Evolutionary conservation across 2,888 invertebrate genomes (phyloP).

Genomic region (Plusia festucae): DNA sequence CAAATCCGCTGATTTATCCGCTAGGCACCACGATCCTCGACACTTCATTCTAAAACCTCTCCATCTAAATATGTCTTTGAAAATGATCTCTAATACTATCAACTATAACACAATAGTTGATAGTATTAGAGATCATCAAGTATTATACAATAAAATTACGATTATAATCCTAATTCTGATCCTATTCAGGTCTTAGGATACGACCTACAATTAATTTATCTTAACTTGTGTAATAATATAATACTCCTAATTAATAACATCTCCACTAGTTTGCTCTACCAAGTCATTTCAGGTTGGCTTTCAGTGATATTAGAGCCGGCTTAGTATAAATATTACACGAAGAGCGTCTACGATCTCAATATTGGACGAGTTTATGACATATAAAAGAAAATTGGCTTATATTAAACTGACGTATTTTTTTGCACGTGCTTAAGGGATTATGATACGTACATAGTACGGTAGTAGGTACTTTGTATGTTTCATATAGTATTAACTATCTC

Average conservation of each 20-base stretch:
- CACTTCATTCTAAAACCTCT: too few relatives aligned
- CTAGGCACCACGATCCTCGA: too few relatives aligned
- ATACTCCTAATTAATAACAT: constrained; percentile 2
- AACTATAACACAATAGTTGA: too few relatives aligned
- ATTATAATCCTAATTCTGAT: not conserved
- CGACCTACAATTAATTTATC: not conserved
- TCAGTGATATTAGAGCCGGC: not conserved
- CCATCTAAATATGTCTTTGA: not conserved
- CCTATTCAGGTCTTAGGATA: not conserved
- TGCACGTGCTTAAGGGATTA: not conserved
- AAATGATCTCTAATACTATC: not conserved
- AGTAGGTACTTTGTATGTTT: too few relatives aligned
- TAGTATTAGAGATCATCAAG: too few relatives aligned
- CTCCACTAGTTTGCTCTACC: not conserved
- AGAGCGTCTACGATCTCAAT: not conserved
- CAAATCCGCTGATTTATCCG: too few relatives aligned
- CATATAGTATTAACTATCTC: too few relatives aligned
- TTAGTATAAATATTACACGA: constrained; percentile 5
- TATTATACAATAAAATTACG: not conserved
- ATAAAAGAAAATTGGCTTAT: constrained; percentile 4
- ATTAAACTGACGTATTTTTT: not conserved
- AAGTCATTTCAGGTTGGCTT: not conserved
- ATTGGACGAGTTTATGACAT: constrained; percentile 4
- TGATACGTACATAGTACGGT: not conserved
- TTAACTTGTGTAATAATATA: constrained; percentile 1